A percentile compares a stretch with the other conserved stretches of the same genome.
Conservation (phyloP, 2,113 vertebrate species). For the Camelus bactrianus region DNA sequence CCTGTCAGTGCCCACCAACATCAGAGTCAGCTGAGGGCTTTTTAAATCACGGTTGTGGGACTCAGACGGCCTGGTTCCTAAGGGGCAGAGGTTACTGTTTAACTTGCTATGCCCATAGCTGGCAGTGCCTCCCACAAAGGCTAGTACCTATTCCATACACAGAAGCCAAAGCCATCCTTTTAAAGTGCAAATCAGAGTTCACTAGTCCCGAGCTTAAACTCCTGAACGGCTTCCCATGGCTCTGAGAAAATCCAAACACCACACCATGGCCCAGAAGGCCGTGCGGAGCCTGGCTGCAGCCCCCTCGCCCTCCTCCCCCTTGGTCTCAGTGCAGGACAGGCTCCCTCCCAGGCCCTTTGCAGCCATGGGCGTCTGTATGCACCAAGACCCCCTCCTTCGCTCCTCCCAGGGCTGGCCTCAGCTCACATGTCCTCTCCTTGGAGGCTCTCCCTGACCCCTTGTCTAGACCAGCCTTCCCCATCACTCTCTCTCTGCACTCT, state of each 20-base stretch:
- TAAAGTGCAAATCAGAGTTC: slow-evolving; percentile 53
- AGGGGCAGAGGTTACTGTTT: background rate
- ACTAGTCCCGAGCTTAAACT: background rate
- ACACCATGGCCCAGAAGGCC: background rate
- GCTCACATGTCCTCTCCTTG: background rate
- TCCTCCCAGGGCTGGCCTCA: background rate
- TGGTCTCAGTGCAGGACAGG: background rate
- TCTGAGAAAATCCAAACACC: background rate
- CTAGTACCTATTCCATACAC: background rate
- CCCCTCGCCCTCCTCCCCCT: background rate
- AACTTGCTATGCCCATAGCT: background rate
- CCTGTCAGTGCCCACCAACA: background rate
- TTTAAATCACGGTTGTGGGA: background rate
- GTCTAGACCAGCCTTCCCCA: background rate
- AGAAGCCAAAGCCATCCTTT: slow-evolving; percentile 27
- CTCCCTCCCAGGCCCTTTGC: background rate
- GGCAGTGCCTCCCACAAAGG: background rate
- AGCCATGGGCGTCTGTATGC: background rate
- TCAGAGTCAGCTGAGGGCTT: background rate
- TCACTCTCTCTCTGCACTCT: background rate
- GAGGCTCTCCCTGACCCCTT: background rate
- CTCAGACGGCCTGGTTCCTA: background rate
- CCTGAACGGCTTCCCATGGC: background rate
- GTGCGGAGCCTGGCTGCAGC: background rate
- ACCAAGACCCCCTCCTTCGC: background rate